Conservation (phyloP, 2,797 vertebrate species). For the Pyrocephalus nanus region DNA sequence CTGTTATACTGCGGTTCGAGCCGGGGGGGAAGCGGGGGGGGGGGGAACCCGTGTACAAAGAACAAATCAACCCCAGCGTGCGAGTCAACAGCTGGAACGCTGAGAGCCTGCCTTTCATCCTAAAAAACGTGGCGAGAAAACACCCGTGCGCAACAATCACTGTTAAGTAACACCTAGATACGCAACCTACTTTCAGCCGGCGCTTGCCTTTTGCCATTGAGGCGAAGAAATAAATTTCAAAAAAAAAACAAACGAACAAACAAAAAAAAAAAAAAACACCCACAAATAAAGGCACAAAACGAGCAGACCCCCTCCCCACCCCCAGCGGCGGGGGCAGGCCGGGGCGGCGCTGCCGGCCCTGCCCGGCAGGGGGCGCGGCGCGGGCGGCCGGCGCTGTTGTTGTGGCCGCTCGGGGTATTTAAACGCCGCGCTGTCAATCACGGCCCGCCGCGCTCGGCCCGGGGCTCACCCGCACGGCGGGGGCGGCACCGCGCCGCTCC, state of each 20-base stretch:
- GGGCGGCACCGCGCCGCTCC: not conserved
- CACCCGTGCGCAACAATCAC: not conserved
- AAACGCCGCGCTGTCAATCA: slow-evolving; percentile 94
- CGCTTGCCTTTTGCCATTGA: not conserved
- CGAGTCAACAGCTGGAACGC: not conserved
- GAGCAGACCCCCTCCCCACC: no score
- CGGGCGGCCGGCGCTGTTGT: slow-evolving; percentile 32
- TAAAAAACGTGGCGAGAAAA: not conserved
- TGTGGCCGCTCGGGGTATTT: slow-evolving; percentile 83
- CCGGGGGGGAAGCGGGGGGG: not conserved
- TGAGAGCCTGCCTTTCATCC: not conserved
- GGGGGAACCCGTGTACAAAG: not conserved
- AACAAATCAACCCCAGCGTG: not conserved
- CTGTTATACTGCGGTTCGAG: not conserved
- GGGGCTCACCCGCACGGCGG: not conserved
- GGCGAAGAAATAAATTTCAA: no score
- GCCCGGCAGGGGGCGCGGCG: not conserved
- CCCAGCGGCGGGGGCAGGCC: no score
- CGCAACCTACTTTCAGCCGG: not conserved
- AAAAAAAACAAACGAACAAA: accelerated
- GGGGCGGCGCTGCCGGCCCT: not conserved
- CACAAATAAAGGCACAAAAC: not conserved
- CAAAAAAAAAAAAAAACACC: not conserved
- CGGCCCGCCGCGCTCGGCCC: no score
- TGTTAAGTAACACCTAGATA: slow-evolving; percentile 1